phyloP scores from a whole-genome alignment of 2,888 invertebrate genomes.

The Cyclophora punctaria region DNA sequence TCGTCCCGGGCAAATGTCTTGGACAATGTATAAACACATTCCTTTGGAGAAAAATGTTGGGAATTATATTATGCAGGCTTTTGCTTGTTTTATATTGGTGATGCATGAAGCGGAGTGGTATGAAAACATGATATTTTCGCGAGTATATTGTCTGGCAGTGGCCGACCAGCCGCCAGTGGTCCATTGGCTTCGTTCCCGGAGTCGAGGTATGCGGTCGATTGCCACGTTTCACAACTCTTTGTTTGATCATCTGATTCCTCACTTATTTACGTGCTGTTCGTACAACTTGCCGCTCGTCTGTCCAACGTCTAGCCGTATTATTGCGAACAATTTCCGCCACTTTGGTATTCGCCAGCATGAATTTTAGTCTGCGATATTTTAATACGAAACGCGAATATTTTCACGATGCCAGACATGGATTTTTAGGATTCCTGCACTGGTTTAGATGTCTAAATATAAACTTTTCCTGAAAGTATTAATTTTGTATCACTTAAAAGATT shows the following conservation, averaged over 20 bases:
- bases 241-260: slow-evolving; percentile 55
- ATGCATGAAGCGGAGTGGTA: slow-evolving; percentile 20
- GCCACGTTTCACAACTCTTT: slow-evolving; percentile 64
- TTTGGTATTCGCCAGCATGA: slow-evolving; percentile 55
- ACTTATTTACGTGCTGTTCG: slow-evolving; percentile 48
- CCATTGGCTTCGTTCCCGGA: slow-evolving; percentile 64
- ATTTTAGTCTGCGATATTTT: slow-evolving; percentile 51
- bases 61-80: too few relatives aligned
- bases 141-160: slow-evolving; percentile 27
- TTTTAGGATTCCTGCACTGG: slow-evolving; percentile 30
- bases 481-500: too few relatives aligned
- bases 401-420: slow-evolving; percentile 43
- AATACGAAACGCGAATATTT: slow-evolving; percentile 51
- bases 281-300: slow-evolving; percentile 55
- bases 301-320: slow-evolving; percentile 64
- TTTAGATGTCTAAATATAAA: slow-evolving; percentile 4
- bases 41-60: too few relatives aligned
- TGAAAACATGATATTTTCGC: slow-evolving; percentile 44
- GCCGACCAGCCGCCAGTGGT: slow-evolving; percentile 29
- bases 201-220: slow-evolving; percentile 51
- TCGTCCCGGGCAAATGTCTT: too few relatives aligned
- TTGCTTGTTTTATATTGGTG: too few relatives aligned
- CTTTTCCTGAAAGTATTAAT: not conserved
- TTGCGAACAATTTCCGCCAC: slow-evolving; percentile 59
- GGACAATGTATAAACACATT: too few relatives aligned